Evolutionary conservation across 1,140 invertebrate species (phyloP), one percentile per base, ranked within the genome.

Genomic region (Lepidotrigona ventralis): DNA sequence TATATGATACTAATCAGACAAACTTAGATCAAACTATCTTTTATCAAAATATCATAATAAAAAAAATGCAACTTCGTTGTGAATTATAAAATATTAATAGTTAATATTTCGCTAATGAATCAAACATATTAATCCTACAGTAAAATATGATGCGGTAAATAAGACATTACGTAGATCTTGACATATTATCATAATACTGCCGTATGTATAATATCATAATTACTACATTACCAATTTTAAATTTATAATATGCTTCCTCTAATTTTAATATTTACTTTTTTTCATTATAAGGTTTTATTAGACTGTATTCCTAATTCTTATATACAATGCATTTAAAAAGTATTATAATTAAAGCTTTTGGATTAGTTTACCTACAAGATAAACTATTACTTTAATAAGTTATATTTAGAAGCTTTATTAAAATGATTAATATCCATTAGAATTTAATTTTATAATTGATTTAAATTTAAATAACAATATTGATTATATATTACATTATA

Each of bases 161-260:
- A 78, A 78, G 17, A 54, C 21, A 79, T 56, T 71, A 63, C 15
- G 9, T 46, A 33, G 19, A 83, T 78, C 51, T 21, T 70, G 77
- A 17, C 23, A 74, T 60, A 81, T 74, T 76, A 56, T 78, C 19
- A 19, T 76, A 86, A 56, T 79, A 83, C 63, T 86, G 60, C 39
- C 81, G 29, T 60, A 60, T 77, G 68, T 71, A 78, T 78, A 63
- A 63, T 78, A 17, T 26, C 54, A 82, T 78, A 77, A 78, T 77
- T 23, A 51, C 23, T 8, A 11, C 15, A 46, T 79, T 79, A 29
- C 1, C 8, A 83, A 46, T 26, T 79, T 79, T n/a, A 17, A 66
- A 79, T 79, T 72, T 21, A 39, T 71, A 14, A 66, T 70, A 29
- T 66, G 8, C 46, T 72, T 51, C 54, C 46, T 64, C 0, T 69